A percentile compares a stretch with the other conserved stretches of the same genome.
Evolutionary conservation across 2,797 vertebrate genomes (phyloP).

Genomic region (Gymnoscopelus braueri): DNA sequence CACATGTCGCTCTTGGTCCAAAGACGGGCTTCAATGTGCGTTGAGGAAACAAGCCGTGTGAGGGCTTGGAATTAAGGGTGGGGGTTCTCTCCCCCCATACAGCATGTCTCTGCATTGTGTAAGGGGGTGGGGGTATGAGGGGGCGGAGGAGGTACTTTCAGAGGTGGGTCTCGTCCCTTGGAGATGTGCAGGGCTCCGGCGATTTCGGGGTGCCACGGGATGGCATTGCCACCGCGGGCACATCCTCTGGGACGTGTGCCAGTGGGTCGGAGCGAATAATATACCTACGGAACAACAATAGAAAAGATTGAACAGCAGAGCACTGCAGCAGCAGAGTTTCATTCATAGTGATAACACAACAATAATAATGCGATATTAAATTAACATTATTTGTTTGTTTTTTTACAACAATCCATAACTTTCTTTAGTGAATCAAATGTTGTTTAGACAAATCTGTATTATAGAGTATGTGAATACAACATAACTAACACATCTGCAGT

Average conservation of each 20-base stretch:
- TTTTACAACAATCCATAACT: too few relatives aligned
- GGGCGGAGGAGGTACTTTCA: constrained; percentile 64
- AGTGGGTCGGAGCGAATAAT: constrained; percentile 95
- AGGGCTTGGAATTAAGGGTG: constrained; percentile 32
- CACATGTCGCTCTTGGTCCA: constrained; percentile 29
- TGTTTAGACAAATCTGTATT: too few relatives aligned
- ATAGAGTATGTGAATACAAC: too few relatives aligned
- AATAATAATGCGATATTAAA: too few relatives aligned
- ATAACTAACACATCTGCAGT: too few relatives aligned
- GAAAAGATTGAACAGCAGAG: not conserved
- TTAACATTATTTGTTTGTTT: too few relatives aligned
- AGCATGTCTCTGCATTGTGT: not conserved
- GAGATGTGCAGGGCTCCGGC: too few relatives aligned
- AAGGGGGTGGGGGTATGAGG: not conserved
- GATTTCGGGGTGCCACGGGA: constrained; percentile 58
- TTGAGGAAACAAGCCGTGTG: constrained; percentile 18
- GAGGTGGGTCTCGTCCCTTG: constrained; percentile 91
- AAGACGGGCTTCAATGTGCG: constrained; percentile 14
- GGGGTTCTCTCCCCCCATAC: constrained; percentile 13
- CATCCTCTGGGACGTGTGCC: constrained; percentile 90
- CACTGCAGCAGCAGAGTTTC: not conserved
- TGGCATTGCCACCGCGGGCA: constrained; percentile 76
- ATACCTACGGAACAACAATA: constrained; percentile 81
- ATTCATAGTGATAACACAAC: too few relatives aligned
- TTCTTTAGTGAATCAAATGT: too few relatives aligned